A percentile compares a stretch with the other conserved stretches of the same genome.
phyloP scores from a whole-genome alignment of 2,888 invertebrate species.

The Biston betularia region DNA sequence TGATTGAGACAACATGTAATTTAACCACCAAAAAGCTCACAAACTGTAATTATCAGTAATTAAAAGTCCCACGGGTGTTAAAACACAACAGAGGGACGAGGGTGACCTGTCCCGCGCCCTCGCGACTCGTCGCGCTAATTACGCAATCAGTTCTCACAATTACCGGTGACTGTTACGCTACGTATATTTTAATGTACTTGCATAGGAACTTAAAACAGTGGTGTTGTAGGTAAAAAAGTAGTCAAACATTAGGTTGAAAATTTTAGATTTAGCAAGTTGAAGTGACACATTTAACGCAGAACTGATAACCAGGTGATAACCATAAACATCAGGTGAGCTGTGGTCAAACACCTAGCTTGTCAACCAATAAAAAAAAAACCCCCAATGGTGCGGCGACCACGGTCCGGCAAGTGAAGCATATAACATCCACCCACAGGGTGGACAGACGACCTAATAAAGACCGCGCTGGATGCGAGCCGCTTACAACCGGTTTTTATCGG shows the following conservation, averaged over 20 bases:
- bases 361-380: no score
- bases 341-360: no score
- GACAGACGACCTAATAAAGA: no score
- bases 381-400: no score
- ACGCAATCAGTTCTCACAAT: constrained; percentile 84
- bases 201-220: not conserved
- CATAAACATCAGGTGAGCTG: no score
- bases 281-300: no score
- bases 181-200: constrained; percentile 40
- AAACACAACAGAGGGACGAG: constrained; percentile 60
- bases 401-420: no score
- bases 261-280: not conserved
- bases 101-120: constrained; percentile 80
- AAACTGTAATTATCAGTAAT: constrained; percentile 67
- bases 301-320: no score
- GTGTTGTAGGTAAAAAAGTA: not conserved
- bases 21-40: constrained; percentile 43
- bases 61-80: constrained; percentile 80
- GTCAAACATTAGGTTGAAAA: not conserved
- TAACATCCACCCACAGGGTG: no score
- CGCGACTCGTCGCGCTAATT: constrained; percentile 80
- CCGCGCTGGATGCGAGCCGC: no score
- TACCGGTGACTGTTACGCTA: constrained; percentile 61
- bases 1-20: constrained; percentile 32
- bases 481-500: no score